phyloP scores from a whole-genome alignment of 2,888 invertebrate species.

The Xanthia icteritia region DNA sequence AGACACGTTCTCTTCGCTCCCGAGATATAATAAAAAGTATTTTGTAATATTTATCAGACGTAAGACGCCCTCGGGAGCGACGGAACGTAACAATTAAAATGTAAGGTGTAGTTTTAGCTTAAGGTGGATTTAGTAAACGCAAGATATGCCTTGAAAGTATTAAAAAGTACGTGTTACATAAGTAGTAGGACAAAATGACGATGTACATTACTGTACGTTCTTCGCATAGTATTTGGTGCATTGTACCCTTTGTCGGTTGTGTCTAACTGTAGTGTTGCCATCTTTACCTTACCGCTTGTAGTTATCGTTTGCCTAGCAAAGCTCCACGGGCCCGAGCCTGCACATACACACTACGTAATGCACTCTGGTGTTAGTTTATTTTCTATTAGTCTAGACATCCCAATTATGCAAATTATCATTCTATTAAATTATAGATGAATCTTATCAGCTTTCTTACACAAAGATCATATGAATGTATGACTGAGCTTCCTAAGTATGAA shows the following conservation, averaged over 20 bases:
- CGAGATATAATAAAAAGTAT: constrained; percentile 58
- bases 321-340: constrained; percentile 47
- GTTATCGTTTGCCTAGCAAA: constrained; percentile 66
- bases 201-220: constrained; percentile 88
- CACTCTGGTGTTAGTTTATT: constrained; percentile 75
- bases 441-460: constrained; percentile 65
- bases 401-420: constrained; percentile 59
- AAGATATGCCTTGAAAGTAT: constrained; percentile 89
- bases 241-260: constrained; percentile 84
- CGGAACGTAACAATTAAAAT: constrained; percentile 62
- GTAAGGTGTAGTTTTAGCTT: constrained; percentile 82
- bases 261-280: constrained; percentile 74
- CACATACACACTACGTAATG: constrained; percentile 60
- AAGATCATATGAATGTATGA: constrained; percentile 66
- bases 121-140: constrained; percentile 83
- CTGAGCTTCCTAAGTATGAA: constrained; percentile 71
- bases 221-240: constrained; percentile 89
- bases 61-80: constrained; percentile 57
- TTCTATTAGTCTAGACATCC: constrained; percentile 54
- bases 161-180: constrained; percentile 87
- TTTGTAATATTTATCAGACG: constrained; percentile 62
- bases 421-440: constrained; percentile 53
- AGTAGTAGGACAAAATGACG: constrained; percentile 84
- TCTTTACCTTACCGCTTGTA: constrained; percentile 73
- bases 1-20: constrained; percentile 66